Conservation (phyloP, 1,140 invertebrate species). For the Gonatopus flavifemur region DNA sequence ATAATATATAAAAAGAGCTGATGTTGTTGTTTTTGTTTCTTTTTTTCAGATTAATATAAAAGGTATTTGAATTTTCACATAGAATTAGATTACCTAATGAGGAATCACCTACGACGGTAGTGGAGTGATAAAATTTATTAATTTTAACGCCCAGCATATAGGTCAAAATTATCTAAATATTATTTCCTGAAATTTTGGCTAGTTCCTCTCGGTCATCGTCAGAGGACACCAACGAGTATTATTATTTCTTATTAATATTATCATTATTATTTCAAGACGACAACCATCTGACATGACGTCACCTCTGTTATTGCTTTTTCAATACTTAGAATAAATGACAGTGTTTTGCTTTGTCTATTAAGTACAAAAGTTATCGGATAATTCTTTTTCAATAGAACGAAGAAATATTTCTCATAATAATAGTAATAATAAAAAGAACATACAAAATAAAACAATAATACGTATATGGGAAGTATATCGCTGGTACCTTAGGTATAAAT, state of each 20-base stretch:
- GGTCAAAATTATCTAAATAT: constrained; percentile 33
- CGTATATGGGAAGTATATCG: too few relatives aligned
- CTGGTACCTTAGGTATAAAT: too few relatives aligned
- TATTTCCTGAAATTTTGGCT: constrained; percentile 37
- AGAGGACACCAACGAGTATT: constrained; percentile 29
- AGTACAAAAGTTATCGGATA: constrained; percentile 27
- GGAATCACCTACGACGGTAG: constrained; percentile 21
- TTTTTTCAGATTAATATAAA: background rate
- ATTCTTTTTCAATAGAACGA: background rate
- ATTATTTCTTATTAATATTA: constrained; percentile 12
- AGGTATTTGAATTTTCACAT: background rate
- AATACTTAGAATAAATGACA: constrained; percentile 29
- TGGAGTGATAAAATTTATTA: constrained; percentile 44
- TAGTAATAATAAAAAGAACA: constrained; percentile 3
- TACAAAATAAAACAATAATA: too few relatives aligned
- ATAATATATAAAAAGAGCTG: background rate
- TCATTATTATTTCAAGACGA: constrained; percentile 8
- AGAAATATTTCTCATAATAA: background rate
- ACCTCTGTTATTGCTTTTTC: constrained; percentile 30
- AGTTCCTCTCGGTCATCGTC: constrained; percentile 27
- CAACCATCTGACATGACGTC: constrained; percentile 19
- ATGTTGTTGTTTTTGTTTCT: constrained; percentile 8
- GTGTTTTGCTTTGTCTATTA: constrained; percentile 26
- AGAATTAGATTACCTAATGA: background rate
- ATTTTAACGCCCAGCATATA: constrained; percentile 34